Base-by-base conservation (phyloP, 2,888 invertebrate genomes). In the Melanophora roralis region DNA sequence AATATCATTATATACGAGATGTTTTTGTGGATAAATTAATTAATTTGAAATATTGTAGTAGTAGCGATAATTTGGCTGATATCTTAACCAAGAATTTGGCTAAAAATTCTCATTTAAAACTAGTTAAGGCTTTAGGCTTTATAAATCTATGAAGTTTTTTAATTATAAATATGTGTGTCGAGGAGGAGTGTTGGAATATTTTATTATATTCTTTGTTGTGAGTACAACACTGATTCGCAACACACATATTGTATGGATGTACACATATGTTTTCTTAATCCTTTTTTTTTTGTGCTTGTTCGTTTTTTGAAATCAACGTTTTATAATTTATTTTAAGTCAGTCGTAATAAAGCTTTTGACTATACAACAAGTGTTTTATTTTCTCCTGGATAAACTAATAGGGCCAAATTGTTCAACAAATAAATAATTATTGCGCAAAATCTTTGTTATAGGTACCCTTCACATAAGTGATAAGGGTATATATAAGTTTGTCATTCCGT, bases 31-130 rank as follows among this genome's bases (percentile, higher is more conserved):
- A 60, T 16, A 60, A 34, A 5, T 27, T 59, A 32, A 81, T 81
- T 32, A 38, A 74, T 1, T 47, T 72, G 21, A 12, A 68, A 38
- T 77, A 82, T 67, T 77, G 74, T 67, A 59, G 16, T 14, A 77
- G 51, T 34, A 45, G 14, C 9, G 59, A 73, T 9, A 77, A 71
- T 69, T 27, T 77, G 16, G 71, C 79, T 12, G 75, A 82, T 60
- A 62, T 82, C 9, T 67, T 74, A 2, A 76, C 79, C 0, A 79
- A 82, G 23, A 76, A 77, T 71, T 40, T 81, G 14, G 8, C 60
- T 0, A 75, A 68, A 21, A 9, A 34, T 12, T 43, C 2, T 43
- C 78, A 78, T 49, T 11, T 38, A 0, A 82, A 79, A 27, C 59
- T 76, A 60, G 23, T 55, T 1, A 45, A 72, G n/a, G 49, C 68